Evolutionary conservation across 2,797 vertebrate species (phyloP).

Genomic region (Pyrocephalus nanus): DNA sequence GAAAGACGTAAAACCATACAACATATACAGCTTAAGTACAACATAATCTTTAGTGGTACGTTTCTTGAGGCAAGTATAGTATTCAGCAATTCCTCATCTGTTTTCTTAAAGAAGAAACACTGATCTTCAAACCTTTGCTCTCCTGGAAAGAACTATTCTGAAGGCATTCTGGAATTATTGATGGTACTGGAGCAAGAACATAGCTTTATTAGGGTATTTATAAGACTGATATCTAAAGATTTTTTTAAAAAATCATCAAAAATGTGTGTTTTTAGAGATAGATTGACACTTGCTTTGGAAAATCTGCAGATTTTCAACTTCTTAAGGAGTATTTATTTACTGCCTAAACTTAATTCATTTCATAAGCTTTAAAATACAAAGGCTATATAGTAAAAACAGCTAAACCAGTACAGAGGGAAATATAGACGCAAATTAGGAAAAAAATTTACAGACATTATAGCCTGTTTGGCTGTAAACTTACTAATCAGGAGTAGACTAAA

Average conservation of each 20-base stretch:
- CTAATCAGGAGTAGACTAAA: background rate
- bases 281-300: background rate
- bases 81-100: background rate
- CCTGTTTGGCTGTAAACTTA: background rate
- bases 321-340: background rate
- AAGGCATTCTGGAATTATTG: background rate
- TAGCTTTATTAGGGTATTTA: background rate
- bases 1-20: background rate
- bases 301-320: background rate
- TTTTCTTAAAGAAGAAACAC: background rate
- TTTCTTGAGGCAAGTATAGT: background rate
- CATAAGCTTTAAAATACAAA: background rate
- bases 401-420: background rate
- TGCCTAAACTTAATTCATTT: background rate
- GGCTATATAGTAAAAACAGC: background rate
- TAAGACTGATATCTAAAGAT: background rate
- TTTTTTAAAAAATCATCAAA: background rate
- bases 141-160: background rate
- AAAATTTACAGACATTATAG: background rate
- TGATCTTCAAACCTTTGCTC: background rate
- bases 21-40: background rate
- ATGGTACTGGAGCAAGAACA: background rate
- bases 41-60: background rate
- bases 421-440: background rate
- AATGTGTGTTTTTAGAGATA: background rate